A percentile compares a stretch with the other conserved stretches of the same genome.
phyloP scores from a whole-genome alignment of 2,888 invertebrate species.

The Nycteola revayana region DNA sequence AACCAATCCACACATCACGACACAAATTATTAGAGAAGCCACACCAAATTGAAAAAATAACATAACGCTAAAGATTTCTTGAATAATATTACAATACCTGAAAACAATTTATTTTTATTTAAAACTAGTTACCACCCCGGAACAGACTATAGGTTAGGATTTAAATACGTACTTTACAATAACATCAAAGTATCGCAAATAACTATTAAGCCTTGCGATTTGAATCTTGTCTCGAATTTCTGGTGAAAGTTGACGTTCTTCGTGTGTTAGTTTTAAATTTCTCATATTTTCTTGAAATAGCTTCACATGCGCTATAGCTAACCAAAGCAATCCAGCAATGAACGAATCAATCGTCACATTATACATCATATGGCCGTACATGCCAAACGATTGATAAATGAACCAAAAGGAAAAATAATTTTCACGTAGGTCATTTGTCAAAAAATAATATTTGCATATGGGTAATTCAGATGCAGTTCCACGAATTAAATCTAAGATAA shows the following conservation, averaged over 20 bases:
- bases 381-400: slow-evolving; percentile 55
- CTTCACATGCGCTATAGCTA: slow-evolving; percentile 51
- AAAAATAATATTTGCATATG: slow-evolving; percentile 63
- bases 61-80: slow-evolving; percentile 45
- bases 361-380: slow-evolving; percentile 63
- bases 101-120: slow-evolving; percentile 23
- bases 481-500: slow-evolving; percentile 41
- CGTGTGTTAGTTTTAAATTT: slow-evolving; percentile 35
- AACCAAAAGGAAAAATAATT: slow-evolving; percentile 48
- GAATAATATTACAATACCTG: slow-evolving; percentile 49
- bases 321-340: slow-evolving; percentile 50
- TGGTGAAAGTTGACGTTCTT: slow-evolving; percentile 15
- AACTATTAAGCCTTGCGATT: slow-evolving; percentile 31
- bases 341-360: slow-evolving; percentile 57
- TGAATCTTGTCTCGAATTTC: slow-evolving; percentile 20
- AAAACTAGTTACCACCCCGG: neutral
- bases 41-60: slow-evolving; percentile 59
- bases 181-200: slow-evolving; percentile 49
- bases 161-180: slow-evolving; percentile 50
- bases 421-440: slow-evolving; percentile 44
- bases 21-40: slow-evolving; percentile 55
- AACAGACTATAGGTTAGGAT: neutral
- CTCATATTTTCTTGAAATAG: slow-evolving; percentile 47
- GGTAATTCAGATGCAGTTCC: slow-evolving; percentile 47
- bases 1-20: slow-evolving; percentile 48